Evolutionary conservation across 2,113 vertebrate species (phyloP).

Genomic region (Cathartes aura): DNA sequence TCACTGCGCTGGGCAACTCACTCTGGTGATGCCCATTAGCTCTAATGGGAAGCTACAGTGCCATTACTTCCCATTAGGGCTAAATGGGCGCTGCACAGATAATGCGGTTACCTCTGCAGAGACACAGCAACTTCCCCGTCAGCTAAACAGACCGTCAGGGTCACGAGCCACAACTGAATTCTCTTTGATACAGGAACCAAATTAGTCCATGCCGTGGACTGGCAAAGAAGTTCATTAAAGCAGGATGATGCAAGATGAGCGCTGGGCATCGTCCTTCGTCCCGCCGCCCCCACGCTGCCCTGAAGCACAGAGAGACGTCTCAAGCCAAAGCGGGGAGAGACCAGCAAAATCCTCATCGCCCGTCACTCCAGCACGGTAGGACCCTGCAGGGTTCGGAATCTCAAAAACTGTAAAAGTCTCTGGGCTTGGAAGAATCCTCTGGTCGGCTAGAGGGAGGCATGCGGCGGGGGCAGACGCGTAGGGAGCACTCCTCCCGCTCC

Average conservation of each 20-base stretch:
- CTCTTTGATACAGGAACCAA: neutral
- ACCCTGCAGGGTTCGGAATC: rapidly evolving
- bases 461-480: rapidly evolving
- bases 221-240: neutral
- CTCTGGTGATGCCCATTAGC: constrained; percentile 11
- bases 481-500: neutral
- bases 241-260: neutral
- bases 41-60: constrained; percentile 32
- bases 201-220: neutral
- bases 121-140: neutral
- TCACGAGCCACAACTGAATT: neutral
- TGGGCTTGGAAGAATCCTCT: neutral
- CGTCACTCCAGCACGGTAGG: rapidly evolving
- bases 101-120: neutral
- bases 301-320: neutral
- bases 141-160: neutral
- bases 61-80: neutral
- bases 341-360: neutral
- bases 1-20: neutral
- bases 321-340: rapidly evolving
- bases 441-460: neutral
- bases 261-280: rapidly evolving
- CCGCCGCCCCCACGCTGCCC: rapidly evolving
- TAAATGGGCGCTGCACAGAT: neutral
- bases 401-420: rapidly evolving